These are phyloP conservation scores for Oscheius myriophilus DNA, from an alignment of 2,888 invertebrate species.

Conservation along the genomic window DNA sequence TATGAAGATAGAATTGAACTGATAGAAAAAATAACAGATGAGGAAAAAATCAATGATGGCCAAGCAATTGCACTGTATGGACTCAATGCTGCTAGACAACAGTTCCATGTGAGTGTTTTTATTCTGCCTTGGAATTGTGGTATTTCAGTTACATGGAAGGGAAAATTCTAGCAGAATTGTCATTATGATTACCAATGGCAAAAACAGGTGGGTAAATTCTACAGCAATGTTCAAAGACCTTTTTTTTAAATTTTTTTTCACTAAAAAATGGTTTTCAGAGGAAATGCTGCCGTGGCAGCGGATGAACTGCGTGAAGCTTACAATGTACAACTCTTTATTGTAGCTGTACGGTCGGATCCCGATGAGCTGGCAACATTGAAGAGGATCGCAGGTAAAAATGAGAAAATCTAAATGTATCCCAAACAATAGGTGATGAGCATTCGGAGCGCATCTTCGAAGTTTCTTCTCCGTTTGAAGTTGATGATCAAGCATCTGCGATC, in stretches of 20 bases:
- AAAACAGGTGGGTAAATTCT: slow-evolving; percentile 52
- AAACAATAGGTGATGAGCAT: slow-evolving; percentile 24
- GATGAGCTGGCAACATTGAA: slow-evolving; percentile 58
- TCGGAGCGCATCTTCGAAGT: slow-evolving; percentile 45
- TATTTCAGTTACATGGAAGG: slow-evolving; percentile 58
- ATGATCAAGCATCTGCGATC: slow-evolving; percentile 40
- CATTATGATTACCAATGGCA: slow-evolving; percentile 66
- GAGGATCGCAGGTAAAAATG: slow-evolving; percentile 55
- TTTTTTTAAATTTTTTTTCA: background rate
- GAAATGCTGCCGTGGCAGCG: slow-evolving; percentile 66
- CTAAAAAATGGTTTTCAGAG: slow-evolving; percentile 43
- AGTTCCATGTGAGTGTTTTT: slow-evolving; percentile 52
- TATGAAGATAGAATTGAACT: slow-evolving; percentile 69
- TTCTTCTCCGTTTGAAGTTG: slow-evolving; percentile 39
- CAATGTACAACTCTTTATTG: slow-evolving; percentile 63
- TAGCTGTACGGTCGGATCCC: slow-evolving; percentile 61
- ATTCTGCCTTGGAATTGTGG: background rate
- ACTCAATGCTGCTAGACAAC: slow-evolving; percentile 67
- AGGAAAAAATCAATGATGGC: slow-evolving; percentile 61
- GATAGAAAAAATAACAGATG: slow-evolving; percentile 62
- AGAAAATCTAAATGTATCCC: background rate
- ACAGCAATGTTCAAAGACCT: slow-evolving; percentile 3
- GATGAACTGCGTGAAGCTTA: slow-evolving; percentile 63
- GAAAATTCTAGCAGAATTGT: slow-evolving; percentile 63
- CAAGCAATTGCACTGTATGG: slow-evolving; percentile 66